Percentiles rank a stretch among this genome's conserved stretches.
Evolutionary conservation across 1,140 invertebrate species (phyloP).

Genomic region (Tyrophagus putrescentiae): DNA sequence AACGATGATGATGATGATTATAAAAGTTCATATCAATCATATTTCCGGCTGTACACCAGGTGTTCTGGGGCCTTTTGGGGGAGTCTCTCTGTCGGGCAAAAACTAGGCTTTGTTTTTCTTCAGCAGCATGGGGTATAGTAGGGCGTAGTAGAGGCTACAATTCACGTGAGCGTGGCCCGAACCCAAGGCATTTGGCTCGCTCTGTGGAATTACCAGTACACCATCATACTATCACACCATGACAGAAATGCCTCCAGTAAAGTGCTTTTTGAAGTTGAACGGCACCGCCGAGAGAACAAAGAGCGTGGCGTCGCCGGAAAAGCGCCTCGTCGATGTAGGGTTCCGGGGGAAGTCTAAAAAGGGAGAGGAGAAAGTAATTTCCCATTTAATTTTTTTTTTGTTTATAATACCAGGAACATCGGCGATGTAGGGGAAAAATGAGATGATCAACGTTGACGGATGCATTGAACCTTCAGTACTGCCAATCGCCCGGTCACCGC

Average conservation of each 20-base stretch:
- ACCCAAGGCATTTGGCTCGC: constrained; percentile 41
- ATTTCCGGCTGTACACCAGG: no score
- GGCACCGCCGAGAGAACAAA: constrained; percentile 54
- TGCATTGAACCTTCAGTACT: constrained; percentile 39
- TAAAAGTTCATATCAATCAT: no score
- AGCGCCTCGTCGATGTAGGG: constrained; percentile 58
- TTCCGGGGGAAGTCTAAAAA: constrained; percentile 49
- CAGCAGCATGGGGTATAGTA: no score
- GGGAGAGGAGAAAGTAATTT: neutral
- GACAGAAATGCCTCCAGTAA: no score
- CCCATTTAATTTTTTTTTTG: neutral
- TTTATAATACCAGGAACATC: constrained; percentile 60
- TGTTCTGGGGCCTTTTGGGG: no score
- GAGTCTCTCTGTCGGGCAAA: no score
- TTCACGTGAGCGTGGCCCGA: neutral
- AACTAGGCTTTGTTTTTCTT: no score
- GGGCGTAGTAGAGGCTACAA: neutral
- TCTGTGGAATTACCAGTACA: constrained; percentile 39
- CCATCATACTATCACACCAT: no score
- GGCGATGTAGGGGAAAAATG: constrained; percentile 66
- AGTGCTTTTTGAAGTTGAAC: constrained; percentile 34
- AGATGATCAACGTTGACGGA: constrained; percentile 44
- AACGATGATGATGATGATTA: no score
- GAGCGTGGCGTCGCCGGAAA: constrained; percentile 48
- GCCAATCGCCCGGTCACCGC: constrained; percentile 45